Evolutionary conservation across 2,888 invertebrate genomes (phyloP), one percentile per base, ranked within the genome.

Genomic region (Epirrhoe tristata): DNA sequence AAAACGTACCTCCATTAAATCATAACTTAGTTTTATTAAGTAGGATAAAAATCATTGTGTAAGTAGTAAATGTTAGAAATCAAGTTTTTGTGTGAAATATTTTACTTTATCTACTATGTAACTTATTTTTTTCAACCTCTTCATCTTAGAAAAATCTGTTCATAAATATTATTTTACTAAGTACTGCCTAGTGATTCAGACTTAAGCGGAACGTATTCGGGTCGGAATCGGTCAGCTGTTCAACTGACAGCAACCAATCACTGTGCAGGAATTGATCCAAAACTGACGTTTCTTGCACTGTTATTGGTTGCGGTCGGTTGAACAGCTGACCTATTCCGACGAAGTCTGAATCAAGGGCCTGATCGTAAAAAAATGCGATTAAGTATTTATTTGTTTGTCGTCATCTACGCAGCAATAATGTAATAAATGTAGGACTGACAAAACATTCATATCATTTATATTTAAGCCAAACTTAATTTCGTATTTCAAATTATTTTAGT

Each of bases 371-470:
- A 56, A 55, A 43, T 5, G 12, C 10, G 12, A 3, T 2, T 39
- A 39, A 43, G 12, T 43, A 4, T 43, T 43, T 10, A 12, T 12
- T 43, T 0, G 12, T 43, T 43, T 43, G 39, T 43, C 12, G 39
- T 43, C 39, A 53, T 32, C 32, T 31, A 10, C n/a, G n/a, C 53
- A 50, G 16, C 50, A 46, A 17, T 56, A 43, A 32, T 36, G 17
- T 55, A 55, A 51, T 32, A 50, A 39, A 48, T 64, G 55, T 66
- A 57, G 57, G 62, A 72, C 66, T 68, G 68, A 32, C 60, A 31
- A 70, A 56, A 54, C 65, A 70, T 68, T 68, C 72, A 72, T 72
- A 72, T 70, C 72, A 72, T 48, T 34, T 52, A 53, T 66, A 58
- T 53, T 46, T 55, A 62, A 55, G 48, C 14, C 55, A 57, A 56